Base-by-base conservation (phyloP, 2,113 vertebrate genomes). In the Nothobranchius furzeri region DNA sequence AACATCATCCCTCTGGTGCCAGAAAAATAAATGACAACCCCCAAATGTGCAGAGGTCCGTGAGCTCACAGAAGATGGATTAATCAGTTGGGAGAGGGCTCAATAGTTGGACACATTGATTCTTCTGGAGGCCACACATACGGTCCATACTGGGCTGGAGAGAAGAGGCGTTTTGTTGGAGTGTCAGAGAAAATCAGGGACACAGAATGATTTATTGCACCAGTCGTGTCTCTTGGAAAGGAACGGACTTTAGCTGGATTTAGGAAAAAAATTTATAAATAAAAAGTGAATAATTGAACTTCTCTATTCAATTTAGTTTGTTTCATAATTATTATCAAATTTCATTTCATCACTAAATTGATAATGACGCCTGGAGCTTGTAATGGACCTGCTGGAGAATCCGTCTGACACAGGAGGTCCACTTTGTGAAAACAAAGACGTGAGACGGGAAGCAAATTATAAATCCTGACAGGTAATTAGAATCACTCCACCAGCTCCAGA, bases 1-100 rank as follows among this genome's bases (percentile, higher is more conserved):
- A 1, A n/a, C 0, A 20, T 35, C 6, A 25, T 42, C 11, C 76
- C 50, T 57, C 61, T 55, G 72, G 72, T 55, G 50, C 72, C 50
- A 35, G 30, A 45, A 65, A 79, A 72, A 66, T 61, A 69, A 69
- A 78, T 57, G 49, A 75, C 42, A 37, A n/a, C 12, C 60, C 13
- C 52, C 49, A 55, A 58, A 49, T 57, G 12, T 71, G 17, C 13
- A 48, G 60, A 64, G 48, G 20, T 8, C 50, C 42, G 47, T 13
- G 7, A 53, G 48, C 57, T 40, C 53, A 15, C n/a, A 17, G 71
- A 55, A 52, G 68, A 35, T 20, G 24, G 66, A 47, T 30, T 15
- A 72, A 82, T 80, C 68, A 69, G 53, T n/a, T 60, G 37, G 66
- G 52, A 8, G 48, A 79, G 63, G 72, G 58, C 78, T 74, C 50